A percentile compares a stretch with the other conserved stretches of the same genome.
These are phyloP conservation scores for Drosophila greeni DNA, from an alignment of 2,888 invertebrate genomes.

Conservation along the genomic window DNA sequence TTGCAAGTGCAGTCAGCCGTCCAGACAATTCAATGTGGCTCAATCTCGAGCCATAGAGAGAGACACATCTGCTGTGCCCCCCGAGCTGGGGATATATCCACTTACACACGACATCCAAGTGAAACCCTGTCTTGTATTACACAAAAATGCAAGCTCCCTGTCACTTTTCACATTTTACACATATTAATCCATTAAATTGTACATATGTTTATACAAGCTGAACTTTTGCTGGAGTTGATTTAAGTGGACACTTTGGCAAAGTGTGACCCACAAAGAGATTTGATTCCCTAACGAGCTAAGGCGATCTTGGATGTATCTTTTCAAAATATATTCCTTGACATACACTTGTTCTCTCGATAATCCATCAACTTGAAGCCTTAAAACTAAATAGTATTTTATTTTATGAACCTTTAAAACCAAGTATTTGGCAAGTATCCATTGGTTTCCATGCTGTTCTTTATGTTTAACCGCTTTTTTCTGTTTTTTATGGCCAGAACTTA, in stretches of 20 bases:
- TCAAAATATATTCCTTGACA: background rate
- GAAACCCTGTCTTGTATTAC: constrained; percentile 26
- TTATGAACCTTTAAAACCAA: background rate
- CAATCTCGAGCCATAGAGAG: constrained; percentile 20
- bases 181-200: constrained; percentile 17
- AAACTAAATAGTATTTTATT: background rate
- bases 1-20: constrained; percentile 39
- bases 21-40: constrained; percentile 33
- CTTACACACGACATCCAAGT: constrained; percentile 31
- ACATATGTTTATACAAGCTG: constrained; percentile 14
- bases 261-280: constrained; percentile 1
- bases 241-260: constrained; percentile 4
- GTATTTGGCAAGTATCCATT: background rate
- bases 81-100: constrained; percentile 25
- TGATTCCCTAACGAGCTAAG: background rate
- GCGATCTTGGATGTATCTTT: background rate
- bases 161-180: constrained; percentile 14
- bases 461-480: background rate
- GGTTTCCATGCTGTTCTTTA: background rate
- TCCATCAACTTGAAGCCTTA: background rate
- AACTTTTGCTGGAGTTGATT: constrained; percentile 13
- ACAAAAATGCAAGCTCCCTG: constrained; percentile 13
- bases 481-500: background rate
- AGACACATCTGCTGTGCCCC: constrained; percentile 9
- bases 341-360: background rate